Evolutionary conservation across 2,113 vertebrate genomes (phyloP).

Genomic region (Azemiops feae): DNA sequence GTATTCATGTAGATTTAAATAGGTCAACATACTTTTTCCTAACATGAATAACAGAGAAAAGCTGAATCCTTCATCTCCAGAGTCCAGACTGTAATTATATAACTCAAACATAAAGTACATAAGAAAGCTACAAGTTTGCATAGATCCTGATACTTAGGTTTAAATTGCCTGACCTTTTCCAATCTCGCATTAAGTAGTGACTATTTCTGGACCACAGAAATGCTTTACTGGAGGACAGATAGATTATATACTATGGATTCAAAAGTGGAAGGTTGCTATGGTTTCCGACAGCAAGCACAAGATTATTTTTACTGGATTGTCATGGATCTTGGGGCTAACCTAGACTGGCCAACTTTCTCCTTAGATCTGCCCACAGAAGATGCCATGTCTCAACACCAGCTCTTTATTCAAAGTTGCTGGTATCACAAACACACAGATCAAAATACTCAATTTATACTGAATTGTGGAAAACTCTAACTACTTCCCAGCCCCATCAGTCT

Average conservation of each 20-base stretch:
- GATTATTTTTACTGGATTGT: constrained; percentile 54
- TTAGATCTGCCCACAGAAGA: not conserved
- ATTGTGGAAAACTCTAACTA: not conserved
- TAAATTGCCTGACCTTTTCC: constrained; percentile 57
- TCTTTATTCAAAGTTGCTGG: not conserved
- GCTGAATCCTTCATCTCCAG: not conserved
- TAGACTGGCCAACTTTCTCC: not conserved
- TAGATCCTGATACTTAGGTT: constrained; percentile 31
- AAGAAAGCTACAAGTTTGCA: constrained; percentile 24
- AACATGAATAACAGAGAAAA: accelerated
- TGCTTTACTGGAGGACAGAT: constrained; percentile 62
- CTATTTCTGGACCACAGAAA: constrained; percentile 67
- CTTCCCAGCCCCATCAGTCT: not conserved
- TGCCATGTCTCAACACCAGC: not conserved
- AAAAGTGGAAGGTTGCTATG: constrained; percentile 71
- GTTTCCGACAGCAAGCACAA: constrained; percentile 65
- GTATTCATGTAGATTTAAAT: not conserved
- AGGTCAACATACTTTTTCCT: not conserved
- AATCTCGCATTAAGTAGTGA: constrained; percentile 55
- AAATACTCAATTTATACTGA: not conserved
- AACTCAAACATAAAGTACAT: not conserved
- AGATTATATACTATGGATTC: constrained; percentile 64
- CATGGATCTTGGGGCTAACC: not conserved
- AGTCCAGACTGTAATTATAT: not conserved
- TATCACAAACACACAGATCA: not conserved